These are phyloP conservation scores for Pollicipes pollicipes DNA, from an alignment of 1,140 invertebrate species.

Conservation along the genomic window DNA sequence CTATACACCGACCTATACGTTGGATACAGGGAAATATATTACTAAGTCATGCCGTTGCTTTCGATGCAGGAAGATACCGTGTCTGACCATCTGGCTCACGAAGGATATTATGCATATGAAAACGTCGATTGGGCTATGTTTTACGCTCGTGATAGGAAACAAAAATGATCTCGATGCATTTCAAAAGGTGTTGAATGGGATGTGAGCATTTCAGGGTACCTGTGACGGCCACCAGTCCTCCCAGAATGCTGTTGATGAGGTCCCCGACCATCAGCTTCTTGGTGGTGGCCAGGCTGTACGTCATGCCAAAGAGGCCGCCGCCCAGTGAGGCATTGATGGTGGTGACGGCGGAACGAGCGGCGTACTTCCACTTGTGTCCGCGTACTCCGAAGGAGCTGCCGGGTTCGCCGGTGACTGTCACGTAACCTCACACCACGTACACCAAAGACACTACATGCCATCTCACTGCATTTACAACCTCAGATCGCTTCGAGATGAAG, in stretches of 20 bases:
- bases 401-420: too few species aligned
- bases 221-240: conserved; percentile 69
- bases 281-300: conserved; percentile 45
- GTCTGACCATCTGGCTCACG: too few species aligned
- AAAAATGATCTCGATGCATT: too few species aligned
- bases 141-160: too few species aligned
- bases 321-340: conserved; percentile 77
- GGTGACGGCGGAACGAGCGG: conserved; percentile 68
- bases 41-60: too few species aligned
- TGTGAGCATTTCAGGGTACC: too few species aligned
- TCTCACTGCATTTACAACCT: background rate
- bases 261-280: conserved; percentile 60
- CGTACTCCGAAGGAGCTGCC: conserved; percentile 40
- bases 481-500: background rate
- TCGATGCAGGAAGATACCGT: too few species aligned
- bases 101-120: too few species aligned
- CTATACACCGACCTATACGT: too few species aligned
- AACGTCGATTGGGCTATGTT: too few species aligned
- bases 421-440: conserved; percentile 5
- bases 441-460: conserved; percentile 4
- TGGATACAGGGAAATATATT: too few species aligned
- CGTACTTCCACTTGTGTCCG: conserved; percentile 63
- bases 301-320: conserved; percentile 55
- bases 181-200: too few species aligned
- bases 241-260: conserved; percentile 74